Evolutionary conservation across 2,888 invertebrate species (phyloP).

Genomic region (Hanleya hanleyi): DNA sequence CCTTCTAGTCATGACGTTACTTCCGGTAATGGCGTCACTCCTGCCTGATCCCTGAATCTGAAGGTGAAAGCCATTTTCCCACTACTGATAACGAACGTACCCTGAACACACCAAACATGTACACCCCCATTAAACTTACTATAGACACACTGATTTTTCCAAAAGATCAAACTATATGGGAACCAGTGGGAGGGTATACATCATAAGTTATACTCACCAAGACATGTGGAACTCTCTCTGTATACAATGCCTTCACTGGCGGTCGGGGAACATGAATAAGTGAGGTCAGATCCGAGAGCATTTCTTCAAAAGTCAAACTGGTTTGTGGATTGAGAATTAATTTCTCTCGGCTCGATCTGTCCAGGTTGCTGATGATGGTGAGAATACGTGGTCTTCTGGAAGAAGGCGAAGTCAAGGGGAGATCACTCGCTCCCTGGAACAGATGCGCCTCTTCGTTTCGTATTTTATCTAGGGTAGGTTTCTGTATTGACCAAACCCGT

Average conservation of each 20-base stretch:
- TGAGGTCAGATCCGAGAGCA: conserved; percentile 84
- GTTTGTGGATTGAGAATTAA: conserved; percentile 93
- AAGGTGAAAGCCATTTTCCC: too few species aligned
- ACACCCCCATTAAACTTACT: too few species aligned
- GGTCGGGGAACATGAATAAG: conserved; percentile 50
- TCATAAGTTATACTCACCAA: too few species aligned
- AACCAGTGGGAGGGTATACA: too few species aligned
- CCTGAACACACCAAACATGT: too few species aligned
- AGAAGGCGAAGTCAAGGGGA: conserved; percentile 15
- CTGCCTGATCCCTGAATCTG: too few species aligned
- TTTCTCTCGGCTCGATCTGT: conserved; percentile 80
- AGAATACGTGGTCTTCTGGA: conserved; percentile 70
- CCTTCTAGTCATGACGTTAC: too few species aligned
- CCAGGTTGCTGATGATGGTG: conserved; percentile 93
- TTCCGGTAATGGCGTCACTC: too few species aligned
- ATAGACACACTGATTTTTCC: too few species aligned
- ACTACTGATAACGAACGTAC: too few species aligned
- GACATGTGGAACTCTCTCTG: conserved; percentile 84
- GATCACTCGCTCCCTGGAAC: conserved; percentile 26
- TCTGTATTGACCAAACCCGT: conserved; percentile 49
- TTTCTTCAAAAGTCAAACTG: conserved; percentile 94
- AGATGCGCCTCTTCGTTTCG: conserved; percentile 52
- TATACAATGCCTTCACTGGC: conserved; percentile 92
- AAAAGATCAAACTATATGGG: too few species aligned
- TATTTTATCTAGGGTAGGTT: conserved; percentile 44